Evolutionary conservation across 23 tunicate genomes (phyloP).

Genomic region (Oikopleura vanhoeffeni): DNA sequence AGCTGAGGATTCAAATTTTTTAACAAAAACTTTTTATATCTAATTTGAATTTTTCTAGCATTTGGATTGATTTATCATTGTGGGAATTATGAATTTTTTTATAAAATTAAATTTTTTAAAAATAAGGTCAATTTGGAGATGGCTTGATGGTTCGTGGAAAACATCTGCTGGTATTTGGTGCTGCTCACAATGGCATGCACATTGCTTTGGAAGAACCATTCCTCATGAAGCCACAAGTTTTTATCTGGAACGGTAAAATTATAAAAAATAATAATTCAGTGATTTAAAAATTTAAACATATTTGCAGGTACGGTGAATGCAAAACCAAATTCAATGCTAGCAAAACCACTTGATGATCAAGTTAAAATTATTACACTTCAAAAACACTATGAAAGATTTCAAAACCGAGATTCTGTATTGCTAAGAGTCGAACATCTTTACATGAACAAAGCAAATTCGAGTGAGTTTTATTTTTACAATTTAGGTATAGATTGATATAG

Average conservation of each 20-base stretch:
- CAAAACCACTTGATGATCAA: neutral
- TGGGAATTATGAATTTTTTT: too few species aligned
- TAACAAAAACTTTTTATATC: too few species aligned
- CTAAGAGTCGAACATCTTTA: neutral
- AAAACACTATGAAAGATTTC: neutral
- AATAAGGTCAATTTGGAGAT: constrained; percentile 54
- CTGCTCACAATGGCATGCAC: neutral
- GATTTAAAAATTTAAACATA: neutral
- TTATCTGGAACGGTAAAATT: neutral
- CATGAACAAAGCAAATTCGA: too few species aligned
- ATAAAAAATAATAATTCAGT: neutral
- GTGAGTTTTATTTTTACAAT: too few species aligned
- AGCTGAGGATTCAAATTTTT: too few species aligned
- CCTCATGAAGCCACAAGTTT: constrained; percentile 8
- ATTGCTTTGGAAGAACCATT: neutral
- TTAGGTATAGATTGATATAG: too few species aligned
- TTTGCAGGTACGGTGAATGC: neutral
- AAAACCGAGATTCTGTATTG: neutral
- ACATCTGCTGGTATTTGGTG: constrained; percentile 35
- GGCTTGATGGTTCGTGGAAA: constrained; percentile 63
- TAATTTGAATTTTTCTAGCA: too few species aligned
- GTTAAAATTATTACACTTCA: neutral
- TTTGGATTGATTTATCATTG: too few species aligned
- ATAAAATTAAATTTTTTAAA: too few species aligned
- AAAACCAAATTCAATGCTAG: neutral